Conservation (phyloP, 2,797 vertebrate species). For the Falco berigora region DNA sequence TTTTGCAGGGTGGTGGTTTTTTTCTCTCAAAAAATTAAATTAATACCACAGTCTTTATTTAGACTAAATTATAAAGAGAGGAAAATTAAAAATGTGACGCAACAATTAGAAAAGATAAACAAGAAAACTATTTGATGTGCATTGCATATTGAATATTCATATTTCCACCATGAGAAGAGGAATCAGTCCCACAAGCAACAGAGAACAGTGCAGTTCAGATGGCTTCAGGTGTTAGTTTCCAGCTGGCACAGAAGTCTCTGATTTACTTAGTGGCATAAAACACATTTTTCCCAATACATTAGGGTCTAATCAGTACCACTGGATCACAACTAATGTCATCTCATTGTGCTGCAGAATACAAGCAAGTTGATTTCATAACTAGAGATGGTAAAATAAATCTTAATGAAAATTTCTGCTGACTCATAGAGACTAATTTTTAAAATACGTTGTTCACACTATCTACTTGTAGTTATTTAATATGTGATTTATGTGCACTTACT, state of each 20-base stretch:
- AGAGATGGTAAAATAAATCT: background rate
- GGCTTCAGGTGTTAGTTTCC: background rate
- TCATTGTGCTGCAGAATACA: background rate
- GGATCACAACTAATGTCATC: background rate
- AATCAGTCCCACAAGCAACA: background rate
- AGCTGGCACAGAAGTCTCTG: background rate
- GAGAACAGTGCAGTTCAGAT: background rate
- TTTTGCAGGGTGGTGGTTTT: background rate
- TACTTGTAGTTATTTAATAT: background rate
- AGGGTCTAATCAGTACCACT: background rate
- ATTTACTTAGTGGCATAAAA: background rate
- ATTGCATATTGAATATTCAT: background rate
- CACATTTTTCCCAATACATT: background rate
- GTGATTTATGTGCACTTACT: background rate
- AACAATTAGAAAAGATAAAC: background rate
- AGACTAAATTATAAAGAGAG: background rate
- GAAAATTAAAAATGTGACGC: conserved; percentile 16
- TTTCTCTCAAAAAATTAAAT: conserved; percentile 4
- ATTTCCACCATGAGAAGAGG: background rate
- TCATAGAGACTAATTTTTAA: background rate
- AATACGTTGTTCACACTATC: background rate
- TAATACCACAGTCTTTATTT: conserved; percentile 26
- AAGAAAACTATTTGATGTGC: conserved; percentile 12
- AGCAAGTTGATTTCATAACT: background rate
- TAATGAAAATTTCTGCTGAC: background rate